Base-by-base conservation (phyloP, 2,888 invertebrate genomes). In the Cephonodes hylas region DNA sequence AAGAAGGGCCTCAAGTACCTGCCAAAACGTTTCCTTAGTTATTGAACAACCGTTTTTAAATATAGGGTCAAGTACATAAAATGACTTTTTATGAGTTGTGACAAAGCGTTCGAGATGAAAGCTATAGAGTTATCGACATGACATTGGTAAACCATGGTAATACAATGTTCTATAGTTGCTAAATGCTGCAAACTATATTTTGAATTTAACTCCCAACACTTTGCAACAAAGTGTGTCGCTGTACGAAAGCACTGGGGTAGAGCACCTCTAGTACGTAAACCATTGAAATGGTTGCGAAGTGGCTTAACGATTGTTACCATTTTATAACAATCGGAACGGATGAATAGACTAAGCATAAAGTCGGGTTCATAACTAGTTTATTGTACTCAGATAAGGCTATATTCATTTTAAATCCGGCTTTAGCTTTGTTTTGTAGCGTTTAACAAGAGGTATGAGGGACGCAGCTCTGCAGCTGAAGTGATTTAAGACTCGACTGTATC, bases 1-100 rank as follows among this genome's bases (percentile, higher is more conserved):
- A 84, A 84, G 83, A 83, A 85, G 81, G 83, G 74, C 79, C 77
- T 73, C 81, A 79, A 86, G 85, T 85, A 84, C 81, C 80, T 83
- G 78, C 76, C 76, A 76, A 83, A 85, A 84, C 79, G 82, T 80
- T 86, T 81, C 82, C 81, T 83, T 83, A 77, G 78, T 79, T 83
- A 83, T 84, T 84, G 79, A 77, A 77, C 75, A 77, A 77, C 75
- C 79, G 75, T 77, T 81, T 81, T 79, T 81, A 79, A 82, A 76
- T 79, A 74, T 73, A 72, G 72, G 76, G 77, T 79, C 80, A 79
- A 81, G 75, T 73, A 70, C 64, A 63, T 69, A 66, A 69, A 70
- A 59, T 4, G 64, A 59, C 62, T 68, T 72, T 73, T 73, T 61
- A 66, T 67, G 65, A 67, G 61, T 67, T 27, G 20, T 59, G 58